phyloP scores from a whole-genome alignment of 2,888 invertebrate genomes.

The Pandemis cinnamomeana region DNA sequence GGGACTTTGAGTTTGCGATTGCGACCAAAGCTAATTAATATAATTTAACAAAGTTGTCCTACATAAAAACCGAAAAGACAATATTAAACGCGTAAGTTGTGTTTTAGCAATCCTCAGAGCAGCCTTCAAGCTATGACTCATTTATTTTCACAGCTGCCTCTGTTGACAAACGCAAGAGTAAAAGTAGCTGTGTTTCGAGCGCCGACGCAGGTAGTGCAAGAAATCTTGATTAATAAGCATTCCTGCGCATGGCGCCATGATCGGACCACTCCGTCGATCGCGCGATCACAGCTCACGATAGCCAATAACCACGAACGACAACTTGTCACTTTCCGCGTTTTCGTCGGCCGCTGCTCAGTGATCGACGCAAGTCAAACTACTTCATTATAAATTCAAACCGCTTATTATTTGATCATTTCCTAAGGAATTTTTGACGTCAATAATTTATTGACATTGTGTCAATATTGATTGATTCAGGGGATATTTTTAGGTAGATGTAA shows the following conservation, averaged over 20 bases:
- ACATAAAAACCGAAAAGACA: no score
- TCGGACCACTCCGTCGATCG: conserved; percentile 47
- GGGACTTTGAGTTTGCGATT: no score
- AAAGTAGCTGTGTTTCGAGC: conserved; percentile 53
- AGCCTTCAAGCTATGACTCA: neutral
- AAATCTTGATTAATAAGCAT: conserved; percentile 49
- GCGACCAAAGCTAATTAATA: no score
- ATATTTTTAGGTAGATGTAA: neutral
- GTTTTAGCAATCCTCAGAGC: neutral
- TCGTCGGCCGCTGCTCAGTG: conserved; percentile 9
- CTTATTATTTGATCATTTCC: conserved; percentile 15
- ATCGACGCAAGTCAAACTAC: conserved; percentile 20
- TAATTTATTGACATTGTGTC: neutral
- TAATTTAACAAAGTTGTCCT: no score
- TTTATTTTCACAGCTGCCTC: conserved; percentile 1
- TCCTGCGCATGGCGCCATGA: conserved; percentile 59
- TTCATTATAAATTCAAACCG: conserved; percentile 26
- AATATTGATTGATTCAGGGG: neutral
- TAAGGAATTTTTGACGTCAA: conserved; percentile 9
- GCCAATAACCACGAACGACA: conserved; percentile 40
- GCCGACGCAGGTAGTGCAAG: conserved; percentile 31
- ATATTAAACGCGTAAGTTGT: neutral
- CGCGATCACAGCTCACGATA: conserved; percentile 34
- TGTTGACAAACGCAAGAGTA: conserved; percentile 42
- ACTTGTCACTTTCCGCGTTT: conserved; percentile 30